Conservation (phyloP, 1,140 invertebrate genomes). For the Nasonia vitripennis region DNA sequence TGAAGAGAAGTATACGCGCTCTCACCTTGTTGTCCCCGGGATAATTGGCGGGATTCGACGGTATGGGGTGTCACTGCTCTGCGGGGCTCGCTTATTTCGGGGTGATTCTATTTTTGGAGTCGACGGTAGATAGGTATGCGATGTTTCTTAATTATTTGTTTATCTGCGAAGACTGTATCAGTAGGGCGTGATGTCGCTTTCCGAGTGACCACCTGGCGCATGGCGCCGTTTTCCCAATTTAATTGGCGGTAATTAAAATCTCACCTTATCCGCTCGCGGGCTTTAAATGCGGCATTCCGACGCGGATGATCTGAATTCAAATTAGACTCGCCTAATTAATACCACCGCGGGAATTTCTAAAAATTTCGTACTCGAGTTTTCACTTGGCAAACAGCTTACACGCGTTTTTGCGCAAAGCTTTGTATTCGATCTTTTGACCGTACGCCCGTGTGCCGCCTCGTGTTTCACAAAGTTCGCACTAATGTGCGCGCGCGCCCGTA, state of each 20-base stretch:
- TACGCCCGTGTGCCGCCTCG: not conserved
- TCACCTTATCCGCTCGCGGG: not conserved
- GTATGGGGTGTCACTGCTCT: not conserved
- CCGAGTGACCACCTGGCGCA: not conserved
- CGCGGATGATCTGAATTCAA: not conserved
- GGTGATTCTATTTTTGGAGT: not conserved
- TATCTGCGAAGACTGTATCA: not conserved
- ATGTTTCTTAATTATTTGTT: not conserved
- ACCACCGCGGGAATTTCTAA: no score
- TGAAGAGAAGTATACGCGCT: no score
- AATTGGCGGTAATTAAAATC: constrained; percentile 11
- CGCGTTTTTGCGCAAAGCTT: not conserved
- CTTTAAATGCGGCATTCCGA: not conserved
- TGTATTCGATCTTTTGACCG: not conserved
- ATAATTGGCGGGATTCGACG: constrained; percentile 1
- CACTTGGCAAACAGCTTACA: no score
- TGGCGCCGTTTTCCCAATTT: not conserved
- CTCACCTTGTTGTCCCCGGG: not conserved
- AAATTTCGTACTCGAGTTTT: no score
- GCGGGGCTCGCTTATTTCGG: not conserved
- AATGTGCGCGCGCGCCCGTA: not conserved
- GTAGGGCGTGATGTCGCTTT: no score
- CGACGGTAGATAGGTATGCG: not conserved
- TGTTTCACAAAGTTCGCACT: not conserved
- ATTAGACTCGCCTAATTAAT: not conserved